Evolutionary conservation across 30 jellyfish, hydroid and myxozoan genomes (phyloP), one percentile per base, ranked within the genome.

Genomic region (Phacellophora camtschatica): DNA sequence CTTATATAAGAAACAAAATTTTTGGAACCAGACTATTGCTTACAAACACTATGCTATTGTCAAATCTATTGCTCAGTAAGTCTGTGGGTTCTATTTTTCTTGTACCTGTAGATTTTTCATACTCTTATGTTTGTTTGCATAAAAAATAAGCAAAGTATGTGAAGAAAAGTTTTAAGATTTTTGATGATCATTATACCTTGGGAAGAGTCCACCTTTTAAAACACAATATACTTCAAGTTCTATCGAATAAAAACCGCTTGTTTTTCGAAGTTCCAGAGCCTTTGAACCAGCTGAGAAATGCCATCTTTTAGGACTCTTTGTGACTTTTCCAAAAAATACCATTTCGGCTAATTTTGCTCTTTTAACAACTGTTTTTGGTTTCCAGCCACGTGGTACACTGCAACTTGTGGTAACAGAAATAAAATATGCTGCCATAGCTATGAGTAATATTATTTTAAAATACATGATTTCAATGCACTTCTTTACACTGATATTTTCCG

Each of bases 381-480:
- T 63, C 90, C 90, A 79, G 4, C 90, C 90, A 10, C 58, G 57
- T 22, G 90, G 90, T 61, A 63, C 31, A n/a, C 82, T 58, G 51
- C 90, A 79, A 22, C 73, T 46, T 46, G 27, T 16, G n/a, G n/a
- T n/a, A n/a, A n/a, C n/a, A n/a, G n/a, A n/a, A n/a, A n/a, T n/a
- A n/a, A n/a, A n/a, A n/a, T n/a, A n/a, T n/a, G n/a, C n/a, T n/a
- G n/a, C n/a, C n/a, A n/a, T n/a, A n/a, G n/a, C n/a, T n/a, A n/a
- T n/a, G n/a, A n/a, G n/a, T n/a, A n/a, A n/a, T n/a, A n/a, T n/a
- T n/a, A n/a, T n/a, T n/a, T n/a, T n/a, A n/a, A n/a, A n/a, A n/a
- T n/a, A n/a, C n/a, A n/a, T n/a, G n/a, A n/a, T n/a, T n/a, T n/a
- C n/a, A n/a, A n/a, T n/a, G n/a, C n/a, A n/a, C n/a, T n/a, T n/a